Conservation (phyloP, 2,113 vertebrate genomes). For the Eolophus roseicapilla region DNA sequence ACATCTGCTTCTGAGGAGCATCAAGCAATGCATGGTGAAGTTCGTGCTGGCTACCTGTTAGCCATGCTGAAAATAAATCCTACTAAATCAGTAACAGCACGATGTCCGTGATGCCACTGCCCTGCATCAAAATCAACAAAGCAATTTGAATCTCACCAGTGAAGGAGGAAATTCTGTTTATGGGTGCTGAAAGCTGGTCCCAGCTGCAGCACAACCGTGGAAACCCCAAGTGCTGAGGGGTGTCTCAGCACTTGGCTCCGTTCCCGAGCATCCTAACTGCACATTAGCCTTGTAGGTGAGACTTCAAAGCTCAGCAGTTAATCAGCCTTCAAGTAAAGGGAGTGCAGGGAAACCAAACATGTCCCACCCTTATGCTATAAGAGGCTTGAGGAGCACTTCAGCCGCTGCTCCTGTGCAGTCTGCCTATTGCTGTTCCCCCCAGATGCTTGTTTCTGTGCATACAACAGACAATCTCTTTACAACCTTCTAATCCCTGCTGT, state of each 20-base stretch:
- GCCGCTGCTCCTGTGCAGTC: background rate
- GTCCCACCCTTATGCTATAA: background rate
- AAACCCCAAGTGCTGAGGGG: background rate
- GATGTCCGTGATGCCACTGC: background rate
- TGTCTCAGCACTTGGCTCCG: background rate
- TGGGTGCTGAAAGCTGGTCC: background rate
- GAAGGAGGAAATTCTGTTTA: background rate
- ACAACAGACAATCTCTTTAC: rapidly evolving
- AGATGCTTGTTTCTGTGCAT: background rate
- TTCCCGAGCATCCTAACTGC: background rate
- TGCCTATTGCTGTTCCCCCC: background rate
- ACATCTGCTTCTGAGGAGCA: background rate
- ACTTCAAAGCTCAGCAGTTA: background rate
- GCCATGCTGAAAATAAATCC: background rate
- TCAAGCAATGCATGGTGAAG: background rate
- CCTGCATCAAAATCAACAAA: background rate
- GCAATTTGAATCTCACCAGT: background rate
- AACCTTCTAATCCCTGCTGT: background rate
- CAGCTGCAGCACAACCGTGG: background rate
- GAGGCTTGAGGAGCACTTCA: background rate
- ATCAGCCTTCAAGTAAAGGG: background rate
- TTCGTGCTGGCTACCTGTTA: background rate
- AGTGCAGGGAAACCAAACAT: background rate
- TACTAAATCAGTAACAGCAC: background rate
- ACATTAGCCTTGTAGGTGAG: rapidly evolving